Percentiles rank a stretch among this genome's conserved stretches.
These are phyloP conservation scores for Apodemus sylvaticus DNA, from an alignment of 2,113 vertebrate species.

Conservation along the genomic window DNA sequence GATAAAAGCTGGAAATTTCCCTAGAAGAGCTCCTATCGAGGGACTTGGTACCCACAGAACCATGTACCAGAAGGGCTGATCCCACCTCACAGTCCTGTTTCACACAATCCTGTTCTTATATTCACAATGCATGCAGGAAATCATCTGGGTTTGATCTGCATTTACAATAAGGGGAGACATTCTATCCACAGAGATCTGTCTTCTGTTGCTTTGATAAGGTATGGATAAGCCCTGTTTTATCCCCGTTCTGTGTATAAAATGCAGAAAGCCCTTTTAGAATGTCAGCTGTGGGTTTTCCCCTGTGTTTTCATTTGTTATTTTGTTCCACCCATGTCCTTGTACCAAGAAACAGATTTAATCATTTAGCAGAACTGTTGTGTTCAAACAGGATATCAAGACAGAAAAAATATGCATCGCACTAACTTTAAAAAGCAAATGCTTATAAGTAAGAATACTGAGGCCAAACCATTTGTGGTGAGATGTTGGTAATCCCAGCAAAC, in stretches of 20 bases:
- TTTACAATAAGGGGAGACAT: neutral
- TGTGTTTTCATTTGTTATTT: neutral
- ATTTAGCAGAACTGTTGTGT: neutral
- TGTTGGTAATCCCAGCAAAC: too few relatives aligned
- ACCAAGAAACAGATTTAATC: neutral
- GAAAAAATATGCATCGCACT: neutral
- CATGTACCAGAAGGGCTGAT: neutral
- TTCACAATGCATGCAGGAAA: neutral
- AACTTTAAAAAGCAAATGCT: neutral
- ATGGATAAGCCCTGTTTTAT: neutral
- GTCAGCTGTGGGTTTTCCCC: neutral
- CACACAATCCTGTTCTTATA: neutral
- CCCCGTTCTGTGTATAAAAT: neutral
- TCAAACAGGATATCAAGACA: neutral
- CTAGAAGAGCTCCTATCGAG: neutral
- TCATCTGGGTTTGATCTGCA: neutral
- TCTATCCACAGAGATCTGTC: neutral
- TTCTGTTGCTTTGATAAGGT: neutral
- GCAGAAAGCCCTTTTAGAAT: constrained; percentile 5
- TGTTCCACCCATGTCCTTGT: neutral
- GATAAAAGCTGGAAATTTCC: neutral
- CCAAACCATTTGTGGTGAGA: neutral
- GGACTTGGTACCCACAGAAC: neutral
- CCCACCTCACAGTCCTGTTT: too few relatives aligned
- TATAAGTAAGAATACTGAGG: neutral